Evolutionary conservation across 2,797 vertebrate species (phyloP).

Genomic region (Pristis pectinata): DNA sequence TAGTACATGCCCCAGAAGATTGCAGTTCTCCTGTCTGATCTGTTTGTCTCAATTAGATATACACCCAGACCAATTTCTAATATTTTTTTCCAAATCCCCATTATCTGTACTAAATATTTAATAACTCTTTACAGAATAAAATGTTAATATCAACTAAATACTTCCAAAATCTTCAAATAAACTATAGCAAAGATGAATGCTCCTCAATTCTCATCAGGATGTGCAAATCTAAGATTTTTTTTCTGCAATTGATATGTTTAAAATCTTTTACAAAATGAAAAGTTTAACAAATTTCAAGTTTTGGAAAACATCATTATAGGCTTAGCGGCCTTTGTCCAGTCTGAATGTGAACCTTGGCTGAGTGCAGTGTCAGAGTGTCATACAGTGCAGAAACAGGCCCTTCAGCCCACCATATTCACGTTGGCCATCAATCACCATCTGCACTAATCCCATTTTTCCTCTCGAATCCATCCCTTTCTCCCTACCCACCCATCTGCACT

Average conservation of each 20-base stretch:
- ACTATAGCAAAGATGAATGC: not conserved
- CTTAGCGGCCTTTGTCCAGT: not conserved
- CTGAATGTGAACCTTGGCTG: not conserved
- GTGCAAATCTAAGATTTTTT: not conserved
- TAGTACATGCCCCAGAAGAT: too few species aligned
- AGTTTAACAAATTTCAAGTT: not conserved
- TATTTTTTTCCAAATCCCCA: not conserved
- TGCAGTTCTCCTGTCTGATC: too few species aligned
- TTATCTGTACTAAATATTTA: not conserved
- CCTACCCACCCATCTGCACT: too few species aligned
- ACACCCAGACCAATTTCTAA: not conserved
- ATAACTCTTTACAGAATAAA: too few species aligned
- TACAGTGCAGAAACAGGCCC: too few species aligned
- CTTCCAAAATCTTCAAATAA: not conserved
- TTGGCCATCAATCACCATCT: too few species aligned
- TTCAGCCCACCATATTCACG: too few species aligned
- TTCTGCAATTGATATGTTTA: not conserved
- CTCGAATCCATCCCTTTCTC: too few species aligned
- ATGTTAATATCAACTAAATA: not conserved
- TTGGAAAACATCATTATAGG: not conserved
- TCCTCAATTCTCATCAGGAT: not conserved
- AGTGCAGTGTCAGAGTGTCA: not conserved
- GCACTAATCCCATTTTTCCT: too few species aligned
- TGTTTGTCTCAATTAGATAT: not conserved
- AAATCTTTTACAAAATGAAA: constrained; percentile 18